A percentile compares a stretch with the other conserved stretches of the same genome.
These are phyloP conservation scores for Orthonychiurus folsomi DNA, from an alignment of 2,888 invertebrate species.

Conservation along the genomic window DNA sequence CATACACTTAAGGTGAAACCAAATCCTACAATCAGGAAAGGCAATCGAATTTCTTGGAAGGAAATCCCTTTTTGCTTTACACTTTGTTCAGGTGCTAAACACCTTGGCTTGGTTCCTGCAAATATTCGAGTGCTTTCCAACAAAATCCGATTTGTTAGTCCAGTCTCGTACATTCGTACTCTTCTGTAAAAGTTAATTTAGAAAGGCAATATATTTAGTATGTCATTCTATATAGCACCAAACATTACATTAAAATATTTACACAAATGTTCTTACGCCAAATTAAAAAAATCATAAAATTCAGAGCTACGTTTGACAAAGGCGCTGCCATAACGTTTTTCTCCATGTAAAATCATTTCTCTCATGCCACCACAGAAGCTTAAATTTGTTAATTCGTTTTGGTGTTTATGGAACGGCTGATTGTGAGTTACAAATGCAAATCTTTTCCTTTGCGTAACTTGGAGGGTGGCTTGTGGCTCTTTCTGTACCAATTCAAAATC, in stretches of 20 bases:
- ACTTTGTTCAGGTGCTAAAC: not conserved
- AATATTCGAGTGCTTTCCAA: not conserved
- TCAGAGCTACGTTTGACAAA: not conserved
- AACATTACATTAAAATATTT: too few species aligned
- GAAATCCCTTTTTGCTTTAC: not conserved
- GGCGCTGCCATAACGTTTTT: conserved; percentile 5
- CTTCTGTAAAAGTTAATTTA: not conserved
- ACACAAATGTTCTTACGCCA: too few species aligned
- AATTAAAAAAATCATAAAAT: conserved; percentile 3
- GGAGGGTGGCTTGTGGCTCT: not conserved
- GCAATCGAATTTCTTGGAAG: not conserved
- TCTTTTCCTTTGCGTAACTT: not conserved
- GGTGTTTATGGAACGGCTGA: not conserved
- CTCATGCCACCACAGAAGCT: not conserved
- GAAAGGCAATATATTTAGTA: not conserved
- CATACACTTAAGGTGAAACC: too few species aligned
- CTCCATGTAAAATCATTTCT: not conserved
- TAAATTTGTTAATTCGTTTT: not conserved
- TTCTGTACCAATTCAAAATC: not conserved
- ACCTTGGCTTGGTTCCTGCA: not conserved
- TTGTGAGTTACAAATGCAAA: conserved; percentile 6
- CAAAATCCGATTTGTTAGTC: not conserved
- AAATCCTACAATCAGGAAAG: not conserved
- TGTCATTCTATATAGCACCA: not conserved
- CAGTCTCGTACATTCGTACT: not conserved